Conservation (phyloP, 2,797 vertebrate species). For the Tympanoctomys barrerae region DNA sequence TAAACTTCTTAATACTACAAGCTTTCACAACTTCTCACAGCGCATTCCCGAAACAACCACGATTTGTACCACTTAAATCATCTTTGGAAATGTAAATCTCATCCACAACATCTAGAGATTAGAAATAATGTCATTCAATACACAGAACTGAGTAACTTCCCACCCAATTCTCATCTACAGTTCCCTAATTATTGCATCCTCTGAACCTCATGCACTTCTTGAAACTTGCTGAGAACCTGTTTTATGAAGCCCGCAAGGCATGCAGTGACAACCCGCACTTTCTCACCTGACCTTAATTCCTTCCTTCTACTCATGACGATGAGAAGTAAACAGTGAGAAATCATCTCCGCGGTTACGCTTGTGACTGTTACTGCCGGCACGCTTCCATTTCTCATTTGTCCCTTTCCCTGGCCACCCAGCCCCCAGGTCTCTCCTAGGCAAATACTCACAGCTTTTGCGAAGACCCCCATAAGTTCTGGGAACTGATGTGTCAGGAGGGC, state of each 20-base stretch:
- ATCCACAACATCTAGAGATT: slow-evolving; percentile 30
- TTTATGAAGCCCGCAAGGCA: background rate
- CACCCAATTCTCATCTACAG: slow-evolving; percentile 32
- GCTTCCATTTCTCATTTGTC: fast-evolving
- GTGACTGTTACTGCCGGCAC: background rate
- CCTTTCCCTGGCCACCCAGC: background rate
- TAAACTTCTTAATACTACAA: slow-evolving; percentile 2
- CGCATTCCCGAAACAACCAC: slow-evolving; percentile 53
- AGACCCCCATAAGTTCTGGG: slow-evolving; percentile 99
- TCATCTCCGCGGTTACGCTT: background rate
- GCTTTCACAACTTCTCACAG: background rate
- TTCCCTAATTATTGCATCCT: slow-evolving; percentile 37
- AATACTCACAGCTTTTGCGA: slow-evolving; percentile 98
- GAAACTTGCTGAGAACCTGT: background rate
- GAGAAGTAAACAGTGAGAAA: slow-evolving; percentile 20
- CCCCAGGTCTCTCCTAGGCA: background rate
- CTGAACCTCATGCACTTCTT: background rate
- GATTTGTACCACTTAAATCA: slow-evolving; percentile 60
- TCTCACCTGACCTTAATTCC: background rate
- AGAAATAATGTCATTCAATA: slow-evolving; percentile 35
- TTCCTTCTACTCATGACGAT: slow-evolving; percentile 3
- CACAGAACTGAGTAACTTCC: background rate
- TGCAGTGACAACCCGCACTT: background rate
- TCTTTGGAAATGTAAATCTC: slow-evolving; percentile 71
- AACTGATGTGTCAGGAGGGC: slow-evolving; percentile 99